Conservation (phyloP, 2,888 invertebrate species). For the Acleris laterana region DNA sequence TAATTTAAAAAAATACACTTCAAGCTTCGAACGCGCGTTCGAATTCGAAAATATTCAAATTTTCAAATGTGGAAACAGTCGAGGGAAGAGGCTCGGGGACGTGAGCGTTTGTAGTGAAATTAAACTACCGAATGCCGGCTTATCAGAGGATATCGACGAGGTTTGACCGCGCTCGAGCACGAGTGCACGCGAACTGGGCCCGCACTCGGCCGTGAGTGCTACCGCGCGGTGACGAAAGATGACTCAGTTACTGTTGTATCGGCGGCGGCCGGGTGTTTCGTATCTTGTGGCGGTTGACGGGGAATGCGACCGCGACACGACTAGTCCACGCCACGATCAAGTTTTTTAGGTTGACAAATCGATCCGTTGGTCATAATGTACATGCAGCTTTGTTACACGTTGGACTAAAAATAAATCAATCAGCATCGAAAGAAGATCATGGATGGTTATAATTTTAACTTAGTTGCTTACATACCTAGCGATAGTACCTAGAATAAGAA, state of each 20-base stretch:
- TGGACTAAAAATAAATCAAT: not conserved
- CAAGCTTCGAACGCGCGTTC: constrained; percentile 19
- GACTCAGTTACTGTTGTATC: constrained; percentile 66
- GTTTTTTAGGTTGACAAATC: constrained; percentile 27
- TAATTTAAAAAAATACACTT: constrained; percentile 46
- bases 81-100: constrained; percentile 38
- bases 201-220: constrained; percentile 56
- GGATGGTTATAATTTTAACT: no score
- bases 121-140: constrained; percentile 60
- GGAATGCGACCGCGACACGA: constrained; percentile 44
- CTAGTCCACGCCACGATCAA: constrained; percentile 12
- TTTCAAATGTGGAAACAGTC: constrained; percentile 11
- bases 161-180: constrained; percentile 66
- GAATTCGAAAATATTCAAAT: constrained; percentile 33
- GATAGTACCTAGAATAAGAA: no score
- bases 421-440: no score
- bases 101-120: constrained; percentile 53
- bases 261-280: constrained; percentile 42
- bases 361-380: constrained; percentile 23
- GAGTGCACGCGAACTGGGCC: constrained; percentile 74
- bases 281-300: constrained; percentile 35
- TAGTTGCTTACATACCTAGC: no score
- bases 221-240: constrained; percentile 69
- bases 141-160: constrained; percentile 48
- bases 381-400: not conserved